These are phyloP conservation scores for Nasonia longicornis DNA, from an alignment of 1,140 invertebrate genomes.

Conservation along the genomic window DNA sequence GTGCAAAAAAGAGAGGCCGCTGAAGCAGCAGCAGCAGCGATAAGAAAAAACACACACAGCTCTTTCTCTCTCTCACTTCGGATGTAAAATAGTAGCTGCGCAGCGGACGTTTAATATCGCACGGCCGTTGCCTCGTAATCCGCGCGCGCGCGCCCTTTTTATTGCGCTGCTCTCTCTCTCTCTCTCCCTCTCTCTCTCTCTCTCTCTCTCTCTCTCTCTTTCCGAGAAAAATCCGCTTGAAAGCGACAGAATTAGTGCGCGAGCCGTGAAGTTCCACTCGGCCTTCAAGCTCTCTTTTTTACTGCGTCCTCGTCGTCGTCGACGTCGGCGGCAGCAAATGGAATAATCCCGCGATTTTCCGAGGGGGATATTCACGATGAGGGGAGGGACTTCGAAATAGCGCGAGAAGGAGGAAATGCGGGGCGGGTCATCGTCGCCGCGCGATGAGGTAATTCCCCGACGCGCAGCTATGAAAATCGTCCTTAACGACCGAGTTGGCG, in stretches of 20 bases:
- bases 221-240: slow-evolving; percentile 38
- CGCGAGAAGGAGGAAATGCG: slow-evolving; percentile 24
- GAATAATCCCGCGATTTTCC: slow-evolving; percentile 48
- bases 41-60: slow-evolving; percentile 12
- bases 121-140: slow-evolving; percentile 17
- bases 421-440: slow-evolving; percentile 27
- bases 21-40: not conserved
- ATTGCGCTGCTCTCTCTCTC: not conserved
- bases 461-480: slow-evolving; percentile 50
- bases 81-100: slow-evolving; percentile 41
- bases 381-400: slow-evolving; percentile 32
- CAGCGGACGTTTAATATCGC: slow-evolving; percentile 38
- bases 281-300: slow-evolving; percentile 27
- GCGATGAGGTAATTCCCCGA: slow-evolving; percentile 49
- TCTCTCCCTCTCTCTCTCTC: not conserved
- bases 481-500: slow-evolving; percentile 49
- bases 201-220: not conserved
- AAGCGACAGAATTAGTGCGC: slow-evolving; percentile 44
- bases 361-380: slow-evolving; percentile 18
- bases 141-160: slow-evolving; percentile 10
- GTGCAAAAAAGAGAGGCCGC: not conserved
- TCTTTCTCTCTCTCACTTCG: not conserved
- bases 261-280: slow-evolving; percentile 38
- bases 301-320: not conserved
- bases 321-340: slow-evolving; percentile 43